These are phyloP conservation scores for Pseudomyrmex concolor DNA, from an alignment of 1,140 invertebrate genomes.

Conservation along the genomic window DNA sequence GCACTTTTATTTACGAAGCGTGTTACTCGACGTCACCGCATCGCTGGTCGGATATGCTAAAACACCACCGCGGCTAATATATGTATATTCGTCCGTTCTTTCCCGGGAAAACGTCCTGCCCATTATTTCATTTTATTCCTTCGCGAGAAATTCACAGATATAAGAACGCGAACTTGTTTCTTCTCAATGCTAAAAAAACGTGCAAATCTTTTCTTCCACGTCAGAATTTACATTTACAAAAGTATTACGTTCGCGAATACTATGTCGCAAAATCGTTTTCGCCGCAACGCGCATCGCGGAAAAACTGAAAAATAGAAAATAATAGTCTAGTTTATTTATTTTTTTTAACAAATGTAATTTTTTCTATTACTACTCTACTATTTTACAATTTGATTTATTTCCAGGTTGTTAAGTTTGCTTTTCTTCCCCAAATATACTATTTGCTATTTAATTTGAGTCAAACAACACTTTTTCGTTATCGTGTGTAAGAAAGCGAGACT, in stretches of 20 bases:
- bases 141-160: not conserved
- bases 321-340: too few relatives aligned
- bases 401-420: not conserved
- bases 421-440: not conserved
- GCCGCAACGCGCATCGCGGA: too few relatives aligned
- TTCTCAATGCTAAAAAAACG: not conserved
- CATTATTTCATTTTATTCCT: constrained; percentile 20
- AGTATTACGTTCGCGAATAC: too few relatives aligned
- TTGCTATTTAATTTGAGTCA: not conserved
- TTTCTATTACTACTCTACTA: too few relatives aligned
- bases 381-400: not conserved
- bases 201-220: too few relatives aligned
- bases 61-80: not conserved
- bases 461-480: constrained; percentile 14
- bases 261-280: too few relatives aligned
- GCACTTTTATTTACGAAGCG: constrained; percentile 38
- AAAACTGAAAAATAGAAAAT: too few relatives aligned
- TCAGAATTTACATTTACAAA: too few relatives aligned
- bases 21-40: constrained; percentile 8
- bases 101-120: not conserved
- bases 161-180: not conserved
- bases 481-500: not conserved
- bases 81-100: not conserved
- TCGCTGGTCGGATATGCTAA: constrained; percentile 27
- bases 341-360: too few relatives aligned